These are phyloP conservation scores for Bembecia ichneumoniformis DNA, from an alignment of 2,888 invertebrate genomes.

Conservation along the genomic window DNA sequence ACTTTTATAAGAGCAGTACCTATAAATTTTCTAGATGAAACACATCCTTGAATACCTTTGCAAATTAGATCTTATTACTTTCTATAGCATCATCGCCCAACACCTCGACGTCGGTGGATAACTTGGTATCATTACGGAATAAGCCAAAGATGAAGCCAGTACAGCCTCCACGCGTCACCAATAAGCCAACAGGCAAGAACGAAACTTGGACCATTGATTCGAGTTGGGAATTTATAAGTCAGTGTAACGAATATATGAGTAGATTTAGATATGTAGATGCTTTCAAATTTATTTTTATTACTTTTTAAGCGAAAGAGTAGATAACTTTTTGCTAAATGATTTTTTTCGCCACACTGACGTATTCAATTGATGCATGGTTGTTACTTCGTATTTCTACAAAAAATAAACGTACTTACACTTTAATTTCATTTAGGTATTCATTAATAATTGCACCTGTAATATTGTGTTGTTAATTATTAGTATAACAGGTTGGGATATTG, in stretches of 20 bases:
- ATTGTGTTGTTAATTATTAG: too few species aligned
- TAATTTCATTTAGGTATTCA: too few species aligned
- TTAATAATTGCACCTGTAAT: too few species aligned
- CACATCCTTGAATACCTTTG: too few species aligned
- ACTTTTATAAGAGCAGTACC: too few species aligned
- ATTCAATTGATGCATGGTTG: not conserved
- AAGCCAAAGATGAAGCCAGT: slow-evolving; percentile 79
- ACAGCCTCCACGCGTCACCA: slow-evolving; percentile 76
- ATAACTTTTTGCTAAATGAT: not conserved
- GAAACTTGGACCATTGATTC: slow-evolving; percentile 88
- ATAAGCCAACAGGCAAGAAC: slow-evolving; percentile 64
- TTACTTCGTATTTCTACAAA: not conserved
- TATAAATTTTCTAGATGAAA: too few species aligned
- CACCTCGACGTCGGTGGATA: slow-evolving; percentile 79
- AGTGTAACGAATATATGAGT: slow-evolving; percentile 33
- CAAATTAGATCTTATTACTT: too few species aligned
- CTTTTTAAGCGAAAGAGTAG: not conserved
- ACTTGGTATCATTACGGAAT: slow-evolving; percentile 69
- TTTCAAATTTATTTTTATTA: slow-evolving; percentile 9
- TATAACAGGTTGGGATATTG: too few species aligned
- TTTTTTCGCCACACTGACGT: not conserved
- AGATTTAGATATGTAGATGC: slow-evolving; percentile 21
- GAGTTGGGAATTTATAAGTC: slow-evolving; percentile 91
- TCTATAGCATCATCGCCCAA: slow-evolving; percentile 64
- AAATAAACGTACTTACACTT: too few species aligned